Percentiles rank a stretch among this genome's conserved stretches.
Conservation (phyloP, 2,113 vertebrate species). For the Anoplopoma fimbria region DNA sequence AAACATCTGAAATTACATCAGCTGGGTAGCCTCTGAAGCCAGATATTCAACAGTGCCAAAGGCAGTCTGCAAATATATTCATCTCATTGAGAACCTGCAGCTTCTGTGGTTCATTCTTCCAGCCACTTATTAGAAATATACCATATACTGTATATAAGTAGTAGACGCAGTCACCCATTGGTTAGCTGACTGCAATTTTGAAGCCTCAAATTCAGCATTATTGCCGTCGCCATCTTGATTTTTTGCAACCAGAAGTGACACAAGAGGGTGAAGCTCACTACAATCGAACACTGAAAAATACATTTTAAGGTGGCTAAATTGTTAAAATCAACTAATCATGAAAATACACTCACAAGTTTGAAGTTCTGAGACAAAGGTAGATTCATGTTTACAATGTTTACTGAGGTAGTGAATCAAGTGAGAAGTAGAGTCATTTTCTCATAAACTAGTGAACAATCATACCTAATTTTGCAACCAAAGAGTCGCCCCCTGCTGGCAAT, state of each 20-base stretch:
- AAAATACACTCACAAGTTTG: neutral
- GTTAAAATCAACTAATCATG: neutral
- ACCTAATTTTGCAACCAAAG: neutral
- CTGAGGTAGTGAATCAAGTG: neutral
- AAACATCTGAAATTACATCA: constrained; percentile 65
- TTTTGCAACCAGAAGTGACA: neutral
- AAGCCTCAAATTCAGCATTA: neutral
- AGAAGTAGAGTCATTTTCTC: neutral
- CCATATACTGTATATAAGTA: neutral
- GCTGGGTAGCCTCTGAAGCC: constrained; percentile 40
- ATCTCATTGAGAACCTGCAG: constrained; percentile 51
- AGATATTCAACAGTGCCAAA: constrained; percentile 46
- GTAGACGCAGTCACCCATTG: neutral
- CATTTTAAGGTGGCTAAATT: neutral
- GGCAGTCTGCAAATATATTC: constrained; percentile 46
- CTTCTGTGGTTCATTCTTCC: constrained; percentile 20
- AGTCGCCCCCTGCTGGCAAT: neutral
- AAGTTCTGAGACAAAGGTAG: neutral
- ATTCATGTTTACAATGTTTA: neutral
- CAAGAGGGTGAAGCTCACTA: neutral
- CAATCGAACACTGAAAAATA: neutral
- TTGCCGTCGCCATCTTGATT: neutral
- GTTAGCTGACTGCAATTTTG: neutral
- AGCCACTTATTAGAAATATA: constrained; percentile 21
- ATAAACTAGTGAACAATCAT: neutral